Percentiles rank a stretch among this genome's conserved stretches.
These are phyloP conservation scores for Hylaea fasciaria DNA, from an alignment of 2,888 invertebrate species.

Conservation along the genomic window DNA sequence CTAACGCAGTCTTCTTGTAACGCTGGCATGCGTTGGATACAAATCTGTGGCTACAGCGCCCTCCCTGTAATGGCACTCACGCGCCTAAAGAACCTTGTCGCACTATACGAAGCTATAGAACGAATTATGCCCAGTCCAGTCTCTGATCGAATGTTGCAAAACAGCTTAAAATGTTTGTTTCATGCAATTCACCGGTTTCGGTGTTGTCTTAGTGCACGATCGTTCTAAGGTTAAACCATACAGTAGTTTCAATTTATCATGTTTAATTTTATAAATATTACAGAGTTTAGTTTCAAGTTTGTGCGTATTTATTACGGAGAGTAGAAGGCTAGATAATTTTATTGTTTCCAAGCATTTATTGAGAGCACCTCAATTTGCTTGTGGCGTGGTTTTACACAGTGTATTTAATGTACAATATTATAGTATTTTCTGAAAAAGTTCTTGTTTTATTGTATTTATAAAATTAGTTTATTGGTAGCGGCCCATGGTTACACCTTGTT, in stretches of 20 bases:
- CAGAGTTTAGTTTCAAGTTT: slow-evolving; percentile 48
- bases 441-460: slow-evolving; percentile 39
- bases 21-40: too few species aligned
- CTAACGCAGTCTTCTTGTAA: too few species aligned
- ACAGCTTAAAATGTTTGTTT: background rate
- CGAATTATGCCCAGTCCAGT: too few species aligned
- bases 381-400: slow-evolving; percentile 69
- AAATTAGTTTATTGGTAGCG: background rate
- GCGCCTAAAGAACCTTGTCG: too few species aligned
- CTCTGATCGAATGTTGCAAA: too few species aligned
- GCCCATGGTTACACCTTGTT: too few species aligned
- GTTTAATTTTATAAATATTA: slow-evolving; percentile 51
- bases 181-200: slow-evolving; percentile 10
- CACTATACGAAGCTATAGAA: too few species aligned
- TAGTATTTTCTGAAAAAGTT: slow-evolving; percentile 69
- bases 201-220: slow-evolving; percentile 12
- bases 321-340: slow-evolving; percentile 65
- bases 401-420: slow-evolving; percentile 72
- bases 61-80: too few species aligned
- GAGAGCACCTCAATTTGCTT: slow-evolving; percentile 61
- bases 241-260: slow-evolving; percentile 53
- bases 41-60: too few species aligned
- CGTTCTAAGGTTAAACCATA: slow-evolving; percentile 49
- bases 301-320: slow-evolving; percentile 47
- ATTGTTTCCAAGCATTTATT: slow-evolving; percentile 65